These are phyloP conservation scores for Temnothorax ravouxi DNA, from an alignment of 2,888 invertebrate species.

Conservation along the genomic window DNA sequence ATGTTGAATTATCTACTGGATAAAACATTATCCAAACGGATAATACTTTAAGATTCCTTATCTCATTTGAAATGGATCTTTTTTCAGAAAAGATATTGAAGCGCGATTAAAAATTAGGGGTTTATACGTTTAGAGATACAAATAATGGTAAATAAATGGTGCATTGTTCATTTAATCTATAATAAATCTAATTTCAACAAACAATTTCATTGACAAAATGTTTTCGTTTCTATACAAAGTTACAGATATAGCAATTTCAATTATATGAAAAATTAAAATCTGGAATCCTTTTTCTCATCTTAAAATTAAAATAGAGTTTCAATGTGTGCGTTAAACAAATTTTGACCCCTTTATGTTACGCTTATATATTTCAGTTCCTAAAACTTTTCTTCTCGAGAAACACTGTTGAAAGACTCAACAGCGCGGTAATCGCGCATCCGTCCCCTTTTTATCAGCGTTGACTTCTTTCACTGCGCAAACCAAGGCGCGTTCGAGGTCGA, in stretches of 20 bases:
- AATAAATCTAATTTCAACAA: not conserved
- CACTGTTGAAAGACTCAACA: not conserved
- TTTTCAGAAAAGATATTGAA: not conserved
- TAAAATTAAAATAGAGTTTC: not conserved
- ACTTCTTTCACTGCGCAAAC: conserved; percentile 31
- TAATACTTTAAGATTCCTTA: not conserved
- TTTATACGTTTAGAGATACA: not conserved
- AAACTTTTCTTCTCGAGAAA: not conserved
- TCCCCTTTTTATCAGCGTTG: conserved; percentile 19
- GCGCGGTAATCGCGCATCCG: not conserved
- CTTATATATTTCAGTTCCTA: not conserved
- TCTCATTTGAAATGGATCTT: not conserved
- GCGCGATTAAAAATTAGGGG: not conserved
- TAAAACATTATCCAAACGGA: not conserved
- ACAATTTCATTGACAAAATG: not conserved
- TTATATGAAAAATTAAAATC: not conserved
- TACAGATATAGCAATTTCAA: not conserved
- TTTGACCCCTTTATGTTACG: not conserved
- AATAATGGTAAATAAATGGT: not conserved
- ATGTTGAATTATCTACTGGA: not conserved
- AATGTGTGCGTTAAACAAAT: not conserved
- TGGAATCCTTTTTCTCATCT: not conserved
- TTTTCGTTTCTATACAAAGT: not conserved
- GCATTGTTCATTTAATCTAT: not conserved
- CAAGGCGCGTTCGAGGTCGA: conserved; percentile 25